Percentiles rank a stretch among this genome's conserved stretches.
These are phyloP conservation scores for Bothrops jararaca DNA, from an alignment of 2,113 vertebrate species.

Conservation along the genomic window DNA sequence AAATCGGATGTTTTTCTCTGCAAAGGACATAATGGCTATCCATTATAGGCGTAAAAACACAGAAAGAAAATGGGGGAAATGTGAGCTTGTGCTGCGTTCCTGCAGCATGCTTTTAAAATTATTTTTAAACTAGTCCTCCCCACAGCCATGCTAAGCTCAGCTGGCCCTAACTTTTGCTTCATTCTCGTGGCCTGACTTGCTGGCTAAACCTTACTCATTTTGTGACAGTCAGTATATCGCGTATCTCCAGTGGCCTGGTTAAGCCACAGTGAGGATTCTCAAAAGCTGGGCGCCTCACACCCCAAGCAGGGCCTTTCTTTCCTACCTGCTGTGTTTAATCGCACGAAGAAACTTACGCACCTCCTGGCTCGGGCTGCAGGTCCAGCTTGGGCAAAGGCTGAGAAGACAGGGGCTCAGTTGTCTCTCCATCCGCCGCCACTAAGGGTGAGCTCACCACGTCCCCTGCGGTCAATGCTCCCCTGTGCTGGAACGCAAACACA, in stretches of 20 bases:
- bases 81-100: neutral
- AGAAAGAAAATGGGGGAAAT: neutral
- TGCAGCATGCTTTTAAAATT: neutral
- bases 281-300: neutral
- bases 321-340: neutral
- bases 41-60: neutral
- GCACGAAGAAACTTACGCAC: slow-evolving; percentile 33
- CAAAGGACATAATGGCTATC: neutral
- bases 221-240: neutral
- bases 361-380: neutral
- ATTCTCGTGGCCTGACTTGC: neutral
- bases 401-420: neutral
- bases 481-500: slow-evolving; percentile 31
- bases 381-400: neutral
- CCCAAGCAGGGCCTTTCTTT: neutral
- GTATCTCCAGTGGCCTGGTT: neutral
- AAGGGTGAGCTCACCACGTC: neutral
- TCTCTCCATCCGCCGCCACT: neutral
- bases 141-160: neutral
- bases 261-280: neutral
- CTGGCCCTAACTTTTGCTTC: neutral
- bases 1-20: neutral
- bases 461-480: rapidly evolving
- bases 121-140: too few relatives aligned
- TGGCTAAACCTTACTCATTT: neutral